Evolutionary conservation across 2,888 invertebrate genomes (phyloP).

Genomic region (Agrilus cyanescens): DNA sequence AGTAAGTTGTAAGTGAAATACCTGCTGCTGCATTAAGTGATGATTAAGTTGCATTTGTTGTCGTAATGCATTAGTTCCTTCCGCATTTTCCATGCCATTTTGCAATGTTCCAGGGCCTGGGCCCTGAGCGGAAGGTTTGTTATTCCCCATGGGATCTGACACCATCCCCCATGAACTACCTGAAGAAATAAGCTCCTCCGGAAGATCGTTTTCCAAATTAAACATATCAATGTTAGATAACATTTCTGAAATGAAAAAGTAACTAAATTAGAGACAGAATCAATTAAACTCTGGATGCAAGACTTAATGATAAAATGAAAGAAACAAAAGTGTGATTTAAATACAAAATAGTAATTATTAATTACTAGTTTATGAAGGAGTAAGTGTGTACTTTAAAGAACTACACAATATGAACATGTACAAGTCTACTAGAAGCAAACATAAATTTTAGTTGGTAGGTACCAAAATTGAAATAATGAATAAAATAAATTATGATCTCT

Average conservation of each 20-base stretch:
- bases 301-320: background rate
- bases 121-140: conserved; percentile 72
- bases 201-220: conserved; percentile 83
- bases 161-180: conserved; percentile 55
- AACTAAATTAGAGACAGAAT: conserved; percentile 22
- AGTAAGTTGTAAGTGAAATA: background rate
- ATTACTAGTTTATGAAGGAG: background rate
- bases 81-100: conserved; percentile 60
- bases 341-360: too few species aligned
- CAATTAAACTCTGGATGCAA: conserved; percentile 2
- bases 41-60: conserved; percentile 52
- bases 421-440: too few species aligned
- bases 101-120: conserved; percentile 67
- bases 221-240: conserved; percentile 76
- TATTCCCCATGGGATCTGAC: conserved; percentile 45
- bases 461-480: too few species aligned
- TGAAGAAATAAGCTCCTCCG: conserved; percentile 75
- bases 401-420: too few species aligned
- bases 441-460: too few species aligned
- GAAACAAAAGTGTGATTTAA: too few species aligned
- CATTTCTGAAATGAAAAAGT: conserved; percentile 48
- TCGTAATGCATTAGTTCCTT: conserved; percentile 35
- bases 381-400: too few species aligned
- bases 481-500: too few species aligned
- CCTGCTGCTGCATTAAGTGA: conserved; percentile 55